Base-by-base conservation (phyloP, 2,797 vertebrate species). In the Triplophysa bombifrons region DNA sequence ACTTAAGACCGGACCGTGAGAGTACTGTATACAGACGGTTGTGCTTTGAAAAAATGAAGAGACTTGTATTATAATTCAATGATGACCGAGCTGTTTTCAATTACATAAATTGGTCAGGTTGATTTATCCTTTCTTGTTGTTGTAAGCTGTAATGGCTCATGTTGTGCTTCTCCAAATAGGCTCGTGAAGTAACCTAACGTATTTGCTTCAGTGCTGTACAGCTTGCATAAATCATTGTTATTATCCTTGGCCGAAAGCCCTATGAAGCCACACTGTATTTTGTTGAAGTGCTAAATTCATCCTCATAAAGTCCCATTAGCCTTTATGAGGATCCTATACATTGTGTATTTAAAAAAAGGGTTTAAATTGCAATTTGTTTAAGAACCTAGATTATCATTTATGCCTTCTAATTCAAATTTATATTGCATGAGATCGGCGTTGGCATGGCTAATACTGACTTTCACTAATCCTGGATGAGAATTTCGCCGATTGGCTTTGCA, bases 161-260 rank as follows among this genome's bases (percentile, higher is more conserved):
- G 76, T 72, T 78, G 76, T 71, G 76, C 60, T 72, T 78, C 60
- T 41, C 22, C 75, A 72, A 78, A 78, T 78, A 72, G 69, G 76
- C 76, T 78, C 69, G 27, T 78, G 76, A 72, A 72, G 48, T 64
- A 65, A 78, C 71, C 67, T 70, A 78, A 78, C 76, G 20, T 65
- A 78, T 78, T 78, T 72, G 68, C 69, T 72, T 78, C 76, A 72
- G 58, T 64, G 60, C 60, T 65, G 60, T 78, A 72, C 30, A 78
- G 58, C 48, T 56, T n/a, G 69, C 44, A 78, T 72, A 78, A 78
- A 78, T 78, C 76, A 78, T 78, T 41, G 20, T 72, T 78, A 78
- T 78, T 78, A 72, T 65, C 58, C 48, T 72, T 72, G 76, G 76
- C 60, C 44, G n/a, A 70, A 69, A 77, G 66, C 56, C 55, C 12